Evolutionary conservation across 2,888 invertebrate genomes (phyloP), one percentile per base, ranked within the genome.

Genomic region (Bimastos eiseni): DNA sequence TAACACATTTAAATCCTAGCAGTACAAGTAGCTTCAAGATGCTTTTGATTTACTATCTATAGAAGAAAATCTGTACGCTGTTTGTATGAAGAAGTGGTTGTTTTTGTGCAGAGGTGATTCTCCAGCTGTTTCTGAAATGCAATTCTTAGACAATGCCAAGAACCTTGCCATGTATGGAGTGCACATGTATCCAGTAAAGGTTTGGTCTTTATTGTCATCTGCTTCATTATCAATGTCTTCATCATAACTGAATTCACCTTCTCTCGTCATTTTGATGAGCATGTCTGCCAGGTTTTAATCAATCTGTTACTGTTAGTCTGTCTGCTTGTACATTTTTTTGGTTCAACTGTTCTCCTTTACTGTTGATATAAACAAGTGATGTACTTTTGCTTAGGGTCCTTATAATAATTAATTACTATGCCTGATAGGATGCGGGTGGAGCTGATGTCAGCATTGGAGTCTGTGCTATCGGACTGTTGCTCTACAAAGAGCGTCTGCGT

Each of bases 111-210:
- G 98, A 95, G 99, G 99, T 41, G 98, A 98, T 95, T 98, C 98
- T 17, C 98, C 99, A 83, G 98, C 98, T 4, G 99, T 99, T 95
- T 99, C 99, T 0, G 99, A 99, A 95, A 96, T 98, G 92, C 97
- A 98, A 95, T 99, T 99, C 95, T 96, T 99, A 94, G 99, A 99
- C 95, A 99, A 98, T 96, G 99, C 99, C 90, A 99, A 99, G 96
- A 99, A 99, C 95, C 96, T 99, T 95, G 98, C 99, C 89, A 98
- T 99, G 98, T 99, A 99, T 95, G 99, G 99, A 37, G 98, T 99
- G 19, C 98, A 99, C 95, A 96, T 99, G 92, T 99, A 99, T 95
- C 97, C 98, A 41, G 99, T 98, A 44, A 98, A 90, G 91, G 92
- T 92, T 93, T 97, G 86, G 37, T 36, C 24, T 34, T 34, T 36